Conservation (phyloP, 2,113 vertebrate species). For the Shinisaurus crocodilurus region DNA sequence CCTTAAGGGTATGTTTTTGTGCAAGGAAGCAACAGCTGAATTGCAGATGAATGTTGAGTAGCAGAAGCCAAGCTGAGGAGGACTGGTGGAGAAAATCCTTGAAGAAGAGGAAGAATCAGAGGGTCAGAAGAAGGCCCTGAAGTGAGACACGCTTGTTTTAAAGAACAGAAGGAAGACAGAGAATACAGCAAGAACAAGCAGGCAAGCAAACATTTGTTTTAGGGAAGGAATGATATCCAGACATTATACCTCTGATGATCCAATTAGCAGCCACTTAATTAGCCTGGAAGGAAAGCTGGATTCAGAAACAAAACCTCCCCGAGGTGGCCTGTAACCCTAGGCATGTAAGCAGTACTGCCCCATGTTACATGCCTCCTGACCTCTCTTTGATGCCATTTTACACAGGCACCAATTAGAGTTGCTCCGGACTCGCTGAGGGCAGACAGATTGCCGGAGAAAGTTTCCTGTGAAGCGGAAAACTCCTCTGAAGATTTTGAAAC, state of each 20-base stretch:
- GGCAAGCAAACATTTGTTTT: rapidly evolving
- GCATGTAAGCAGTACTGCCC: background rate
- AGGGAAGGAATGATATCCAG: background rate
- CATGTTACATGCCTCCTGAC: background rate
- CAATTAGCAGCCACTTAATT: constrained; percentile 12
- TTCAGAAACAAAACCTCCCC: background rate
- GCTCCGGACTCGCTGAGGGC: rapidly evolving
- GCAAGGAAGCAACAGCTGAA: background rate
- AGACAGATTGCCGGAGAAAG: background rate
- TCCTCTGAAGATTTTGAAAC: constrained; percentile 44
- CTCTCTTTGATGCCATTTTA: background rate
- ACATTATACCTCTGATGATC: background rate
- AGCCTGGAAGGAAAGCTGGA: constrained; percentile 10
- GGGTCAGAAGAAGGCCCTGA: background rate
- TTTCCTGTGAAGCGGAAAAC: constrained; percentile 23
- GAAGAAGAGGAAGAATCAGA: background rate
- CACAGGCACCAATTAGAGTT: background rate
- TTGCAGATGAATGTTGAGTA: background rate
- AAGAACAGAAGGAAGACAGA: rapidly evolving
- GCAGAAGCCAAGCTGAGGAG: background rate
- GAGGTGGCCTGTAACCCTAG: background rate
- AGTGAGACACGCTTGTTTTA: background rate
- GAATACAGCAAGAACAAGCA: background rate
- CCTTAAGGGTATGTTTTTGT: background rate
- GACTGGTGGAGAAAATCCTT: background rate